A percentile compares a stretch with the other conserved stretches of the same genome.
phyloP scores from a whole-genome alignment of 2,797 vertebrate species.

The Cryptoblepharus egeriae region DNA sequence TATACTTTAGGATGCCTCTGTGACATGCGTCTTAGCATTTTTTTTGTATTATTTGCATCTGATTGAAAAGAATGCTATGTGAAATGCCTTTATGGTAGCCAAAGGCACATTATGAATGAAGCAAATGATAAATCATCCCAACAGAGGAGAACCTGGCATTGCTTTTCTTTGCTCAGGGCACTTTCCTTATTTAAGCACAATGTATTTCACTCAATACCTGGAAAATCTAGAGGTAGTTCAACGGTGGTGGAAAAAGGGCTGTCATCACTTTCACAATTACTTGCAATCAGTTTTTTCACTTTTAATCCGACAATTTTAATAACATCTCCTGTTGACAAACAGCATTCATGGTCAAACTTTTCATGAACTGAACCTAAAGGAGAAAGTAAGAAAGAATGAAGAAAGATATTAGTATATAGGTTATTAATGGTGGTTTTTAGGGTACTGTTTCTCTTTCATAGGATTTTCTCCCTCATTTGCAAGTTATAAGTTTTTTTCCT shows the following conservation, averaged over 20 bases:
- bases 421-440: constrained; percentile 22
- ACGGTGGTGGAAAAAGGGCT: constrained; percentile 62
- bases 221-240: constrained; percentile 82
- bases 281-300: constrained; percentile 80
- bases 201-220: constrained; percentile 74
- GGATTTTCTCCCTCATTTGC: not conserved
- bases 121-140: not conserved
- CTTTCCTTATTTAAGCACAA: constrained; percentile 42
- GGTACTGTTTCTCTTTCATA: not conserved
- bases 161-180: not conserved
- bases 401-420: constrained; percentile 26
- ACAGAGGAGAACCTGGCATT: not conserved
- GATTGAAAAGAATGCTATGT: not conserved
- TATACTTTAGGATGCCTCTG: not conserved
- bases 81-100: not conserved
- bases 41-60: not conserved
- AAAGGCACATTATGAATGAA: not conserved
- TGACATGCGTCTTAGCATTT: not conserved
- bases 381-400: constrained; percentile 42
- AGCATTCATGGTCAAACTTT: constrained; percentile 83
- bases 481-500: not conserved
- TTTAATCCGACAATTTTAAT: constrained; percentile 84
- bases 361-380: constrained; percentile 82
- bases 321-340: constrained; percentile 84
- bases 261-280: constrained; percentile 65